phyloP scores from a whole-genome alignment of 2,888 invertebrate genomes.

The Nomada ferruginata region DNA sequence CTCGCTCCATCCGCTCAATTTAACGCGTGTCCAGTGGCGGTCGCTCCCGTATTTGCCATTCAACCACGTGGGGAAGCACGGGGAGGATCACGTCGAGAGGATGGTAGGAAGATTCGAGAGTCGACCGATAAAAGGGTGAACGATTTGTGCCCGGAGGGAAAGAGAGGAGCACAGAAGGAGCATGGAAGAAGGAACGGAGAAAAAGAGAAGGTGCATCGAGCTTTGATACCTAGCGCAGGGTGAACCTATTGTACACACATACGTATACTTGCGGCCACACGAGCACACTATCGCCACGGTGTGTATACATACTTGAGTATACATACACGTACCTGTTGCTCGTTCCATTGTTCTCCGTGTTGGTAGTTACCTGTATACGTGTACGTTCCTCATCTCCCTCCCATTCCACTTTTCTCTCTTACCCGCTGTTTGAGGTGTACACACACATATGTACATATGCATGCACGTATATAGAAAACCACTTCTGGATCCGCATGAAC shows the following conservation, averaged over 20 bases:
- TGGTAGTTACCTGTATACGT: conserved; percentile 41
- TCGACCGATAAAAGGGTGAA: conserved; percentile 49
- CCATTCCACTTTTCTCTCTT: conserved; percentile 38
- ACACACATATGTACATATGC: neutral
- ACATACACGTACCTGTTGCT: conserved; percentile 80
- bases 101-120: neutral
- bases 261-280: conserved; percentile 31
- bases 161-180: neutral
- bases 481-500: conserved; percentile 6
- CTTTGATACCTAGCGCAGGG: conserved; percentile 74
- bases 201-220: conserved; percentile 59
- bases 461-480: neutral
- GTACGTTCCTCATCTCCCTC: conserved; percentile 44
- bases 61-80: conserved; percentile 45
- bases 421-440: conserved; percentile 29
- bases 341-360: conserved; percentile 69
- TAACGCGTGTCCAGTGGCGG: conserved; percentile 58
- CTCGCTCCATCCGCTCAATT: conserved; percentile 70
- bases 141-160: conserved; percentile 17
- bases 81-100: conserved; percentile 10
- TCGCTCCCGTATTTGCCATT: conserved; percentile 43
- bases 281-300: conserved; percentile 19
- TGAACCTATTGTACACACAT: conserved; percentile 44
- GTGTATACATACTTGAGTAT: conserved; percentile 19
- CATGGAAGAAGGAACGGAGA: conserved; percentile 44